Percentiles rank a stretch among this genome's conserved stretches.
Conservation (phyloP, 1,140 invertebrate genomes). For the Trachelipus rathkii region DNA sequence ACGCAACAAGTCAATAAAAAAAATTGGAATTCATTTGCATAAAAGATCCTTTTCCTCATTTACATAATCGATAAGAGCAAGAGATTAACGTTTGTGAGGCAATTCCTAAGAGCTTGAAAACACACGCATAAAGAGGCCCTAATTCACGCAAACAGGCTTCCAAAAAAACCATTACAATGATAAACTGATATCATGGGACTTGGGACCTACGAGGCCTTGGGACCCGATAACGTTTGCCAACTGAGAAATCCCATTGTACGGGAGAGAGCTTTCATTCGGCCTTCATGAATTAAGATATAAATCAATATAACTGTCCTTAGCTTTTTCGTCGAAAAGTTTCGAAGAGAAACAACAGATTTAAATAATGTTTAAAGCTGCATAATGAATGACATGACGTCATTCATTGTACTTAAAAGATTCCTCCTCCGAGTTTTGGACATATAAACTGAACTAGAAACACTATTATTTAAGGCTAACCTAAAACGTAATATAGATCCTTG, state of each 20-base stretch:
- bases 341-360: no score
- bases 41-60: neutral
- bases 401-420: no score
- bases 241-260: neutral
- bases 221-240: neutral
- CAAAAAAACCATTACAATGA: conserved; percentile 2
- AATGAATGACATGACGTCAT: no score
- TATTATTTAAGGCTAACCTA: no score
- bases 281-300: neutral
- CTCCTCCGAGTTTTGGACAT: no score
- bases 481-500: no score
- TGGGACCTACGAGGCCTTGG: neutral
- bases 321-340: no score
- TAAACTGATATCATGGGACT: neutral
- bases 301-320: neutral
- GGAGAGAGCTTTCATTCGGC: neutral
- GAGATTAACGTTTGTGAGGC: neutral
- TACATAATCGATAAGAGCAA: neutral
- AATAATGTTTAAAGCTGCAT: no score
- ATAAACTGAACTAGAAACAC: no score
- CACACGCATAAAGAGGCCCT: neutral
- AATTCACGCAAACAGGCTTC: neutral
- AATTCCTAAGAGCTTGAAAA: conserved; percentile 4
- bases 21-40: neutral
- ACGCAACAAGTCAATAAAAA: no score